A percentile compares a stretch with the other conserved stretches of the same genome.
These are phyloP conservation scores for Limnodromus scolopaceus DNA, from an alignment of 2,797 vertebrate species.

Conservation along the genomic window DNA sequence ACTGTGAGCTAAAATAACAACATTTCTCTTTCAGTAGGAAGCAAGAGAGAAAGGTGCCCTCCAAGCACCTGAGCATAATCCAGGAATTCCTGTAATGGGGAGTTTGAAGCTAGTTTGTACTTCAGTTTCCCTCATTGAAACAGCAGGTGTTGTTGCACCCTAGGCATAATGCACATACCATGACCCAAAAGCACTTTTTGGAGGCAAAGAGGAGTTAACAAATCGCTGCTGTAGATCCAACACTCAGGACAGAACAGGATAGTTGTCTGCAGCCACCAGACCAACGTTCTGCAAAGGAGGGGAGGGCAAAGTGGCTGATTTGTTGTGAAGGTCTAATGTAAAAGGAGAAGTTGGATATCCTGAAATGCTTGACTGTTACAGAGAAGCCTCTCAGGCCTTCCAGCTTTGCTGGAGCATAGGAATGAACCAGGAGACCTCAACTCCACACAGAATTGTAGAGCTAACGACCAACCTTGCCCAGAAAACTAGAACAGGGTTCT, in stretches of 20 bases:
- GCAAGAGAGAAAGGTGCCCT: neutral
- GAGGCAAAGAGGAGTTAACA: neutral
- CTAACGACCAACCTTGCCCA: neutral
- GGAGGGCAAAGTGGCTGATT: neutral
- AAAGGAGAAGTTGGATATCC: neutral
- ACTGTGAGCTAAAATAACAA: neutral
- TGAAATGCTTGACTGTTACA: neutral
- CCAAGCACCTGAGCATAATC: neutral
- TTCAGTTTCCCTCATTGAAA: neutral
- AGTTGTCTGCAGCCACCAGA: neutral
- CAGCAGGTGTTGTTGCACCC: neutral
- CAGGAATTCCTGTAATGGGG: neutral
- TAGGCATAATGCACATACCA: neutral
- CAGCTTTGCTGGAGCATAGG: neutral
- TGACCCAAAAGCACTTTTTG: neutral
- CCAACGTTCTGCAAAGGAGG: neutral
- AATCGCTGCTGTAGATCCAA: neutral
- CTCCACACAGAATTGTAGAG: neutral
- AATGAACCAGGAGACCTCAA: neutral
- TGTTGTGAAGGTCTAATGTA: neutral
- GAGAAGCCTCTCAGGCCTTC: neutral
- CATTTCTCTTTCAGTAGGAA: neutral
- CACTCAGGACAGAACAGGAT: neutral
- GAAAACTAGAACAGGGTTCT: neutral
- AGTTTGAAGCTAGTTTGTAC: neutral